Evolutionary conservation across 2,113 vertebrate genomes (phyloP), one percentile per base, ranked within the genome.

Genomic region (Ginglymostoma cirratum): DNA sequence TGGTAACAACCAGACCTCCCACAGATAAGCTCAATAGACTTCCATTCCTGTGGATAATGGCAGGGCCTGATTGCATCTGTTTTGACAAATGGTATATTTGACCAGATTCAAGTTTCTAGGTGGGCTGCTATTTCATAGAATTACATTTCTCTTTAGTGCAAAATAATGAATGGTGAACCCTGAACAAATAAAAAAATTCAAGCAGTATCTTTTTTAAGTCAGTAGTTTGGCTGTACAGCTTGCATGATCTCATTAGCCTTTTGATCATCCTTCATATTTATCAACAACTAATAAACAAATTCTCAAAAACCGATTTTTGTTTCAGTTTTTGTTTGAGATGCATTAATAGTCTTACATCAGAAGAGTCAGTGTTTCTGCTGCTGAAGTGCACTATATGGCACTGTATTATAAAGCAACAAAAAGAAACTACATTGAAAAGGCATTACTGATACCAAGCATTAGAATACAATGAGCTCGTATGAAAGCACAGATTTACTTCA

Each of bases 1-100:
- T 95, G 45, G 94, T 95, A 72, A 95, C 69, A 30, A 72, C 67
- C 94, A 76, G 94, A 76, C 94, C 94, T 95, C 94, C 94, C 69
- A 95, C 94, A 76, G 94, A 95, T 95, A 95, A 95, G 94, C 24
- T 72, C 67, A 48, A 45, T 38, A 95, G 94, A 95, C 69, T 45
- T 70, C 69, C 69, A 72, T 72, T 95, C 69, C 52, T 95, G 42
- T 72, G 67, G 94, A 52, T 95, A 95, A 95, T 95, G 69, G 69
- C 42, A 95, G 69, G n/a, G n/a, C 23, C 27, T 72, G 94, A 95
- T 95, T 24, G n/a, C 23, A 95, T 70, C 38, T 48, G 34, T 95
- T 95, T 72, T 95, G 42, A 72, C 94, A 76, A 95, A 76, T 95
- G 94, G 69, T 5, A 27, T 72, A 52, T 95, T 95, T 95, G 94